Conservation (phyloP, 2,888 invertebrate genomes). For the Chalcosyrphus nemorum region DNA sequence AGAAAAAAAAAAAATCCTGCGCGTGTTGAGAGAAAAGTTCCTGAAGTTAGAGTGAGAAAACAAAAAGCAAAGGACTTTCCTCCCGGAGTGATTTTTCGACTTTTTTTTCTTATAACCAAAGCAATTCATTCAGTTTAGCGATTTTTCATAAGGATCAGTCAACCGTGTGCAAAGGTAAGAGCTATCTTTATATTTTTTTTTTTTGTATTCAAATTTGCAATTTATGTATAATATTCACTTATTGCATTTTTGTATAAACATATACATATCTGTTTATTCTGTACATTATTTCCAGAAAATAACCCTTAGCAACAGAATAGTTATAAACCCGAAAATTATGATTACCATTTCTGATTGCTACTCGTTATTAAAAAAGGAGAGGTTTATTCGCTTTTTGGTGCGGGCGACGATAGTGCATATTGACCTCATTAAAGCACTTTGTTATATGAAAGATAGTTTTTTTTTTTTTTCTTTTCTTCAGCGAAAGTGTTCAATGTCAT, state of each 20-base stretch:
- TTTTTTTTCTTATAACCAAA: not conserved
- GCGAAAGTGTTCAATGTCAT: not conserved
- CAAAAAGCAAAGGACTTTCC: not conserved
- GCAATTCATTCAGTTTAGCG: not conserved
- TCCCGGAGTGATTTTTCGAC: no score
- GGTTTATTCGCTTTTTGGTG: no score
- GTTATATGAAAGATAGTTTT: no score
- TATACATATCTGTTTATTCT: not conserved
- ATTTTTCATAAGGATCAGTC: not conserved
- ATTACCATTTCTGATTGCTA: no score
- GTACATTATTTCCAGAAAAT: no score
- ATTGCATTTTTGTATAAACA: no score
- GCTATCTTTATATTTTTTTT: not conserved
- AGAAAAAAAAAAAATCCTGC: conserved; percentile 14
- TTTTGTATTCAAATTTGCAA: no score
- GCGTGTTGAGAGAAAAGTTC: conserved; percentile 38
- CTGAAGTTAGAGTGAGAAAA: conserved; percentile 35
- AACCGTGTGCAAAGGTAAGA: not conserved
- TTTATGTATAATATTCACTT: no score
- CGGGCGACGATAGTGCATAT: no score
- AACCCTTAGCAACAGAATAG: not conserved
- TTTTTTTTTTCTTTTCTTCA: no score
- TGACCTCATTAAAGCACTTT: no score
- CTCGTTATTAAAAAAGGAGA: no score
- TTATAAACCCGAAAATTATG: not conserved